Conservation (phyloP, 2,113 vertebrate species). For the Xenopus tropicalis region DNA sequence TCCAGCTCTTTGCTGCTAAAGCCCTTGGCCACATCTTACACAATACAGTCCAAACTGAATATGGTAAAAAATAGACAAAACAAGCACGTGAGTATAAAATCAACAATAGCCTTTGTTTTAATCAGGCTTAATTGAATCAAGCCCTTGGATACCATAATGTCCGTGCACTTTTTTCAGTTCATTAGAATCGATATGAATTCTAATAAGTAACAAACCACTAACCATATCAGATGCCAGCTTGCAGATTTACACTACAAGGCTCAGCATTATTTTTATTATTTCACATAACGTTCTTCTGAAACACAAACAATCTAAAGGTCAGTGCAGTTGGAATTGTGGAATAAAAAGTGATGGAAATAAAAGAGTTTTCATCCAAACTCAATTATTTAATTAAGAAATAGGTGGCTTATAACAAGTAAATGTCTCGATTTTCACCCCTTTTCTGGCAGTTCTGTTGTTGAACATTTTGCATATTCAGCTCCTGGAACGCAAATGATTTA, state of each 20-base stretch:
- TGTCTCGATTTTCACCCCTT: conserved; percentile 11
- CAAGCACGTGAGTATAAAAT: too few species aligned
- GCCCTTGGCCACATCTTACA: too few species aligned
- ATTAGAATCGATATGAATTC: too few species aligned
- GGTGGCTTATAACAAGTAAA: conserved; percentile 22
- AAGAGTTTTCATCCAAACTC: conserved; percentile 13
- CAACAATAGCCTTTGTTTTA: too few species aligned
- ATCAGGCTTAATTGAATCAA: too few species aligned
- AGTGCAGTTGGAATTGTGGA: conserved; percentile 23
- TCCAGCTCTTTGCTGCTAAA: too few species aligned
- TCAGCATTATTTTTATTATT: conserved; percentile 12
- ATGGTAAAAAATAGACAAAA: too few species aligned
- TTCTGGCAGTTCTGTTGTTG: not conserved
- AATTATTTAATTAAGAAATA: conserved; percentile 22
- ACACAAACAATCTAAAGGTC: not conserved
- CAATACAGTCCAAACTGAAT: too few species aligned
- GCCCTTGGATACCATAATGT: too few species aligned
- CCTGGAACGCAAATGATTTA: conserved; percentile 20
- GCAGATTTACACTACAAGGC: conserved; percentile 9
- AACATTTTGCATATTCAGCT: conserved; percentile 25
- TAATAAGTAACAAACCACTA: too few species aligned
- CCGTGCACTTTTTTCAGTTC: too few species aligned
- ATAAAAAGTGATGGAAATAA: conserved; percentile 22
- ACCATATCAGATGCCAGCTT: conserved; percentile 16
- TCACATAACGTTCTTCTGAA: not conserved